Base-by-base conservation (phyloP, 2,113 vertebrate species). In the Lophura nycthemera region DNA sequence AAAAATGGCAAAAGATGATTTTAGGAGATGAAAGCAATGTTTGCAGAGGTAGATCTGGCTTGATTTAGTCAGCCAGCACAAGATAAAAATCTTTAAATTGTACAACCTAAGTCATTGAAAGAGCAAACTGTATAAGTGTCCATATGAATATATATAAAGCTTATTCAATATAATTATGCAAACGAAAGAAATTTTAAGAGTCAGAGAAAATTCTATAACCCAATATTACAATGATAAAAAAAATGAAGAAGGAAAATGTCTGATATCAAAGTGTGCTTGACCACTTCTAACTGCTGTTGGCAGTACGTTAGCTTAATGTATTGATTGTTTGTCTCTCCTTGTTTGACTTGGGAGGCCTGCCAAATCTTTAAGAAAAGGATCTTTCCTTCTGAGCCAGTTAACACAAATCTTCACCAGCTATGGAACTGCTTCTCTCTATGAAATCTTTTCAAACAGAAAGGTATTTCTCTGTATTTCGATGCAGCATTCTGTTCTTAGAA, bases 401-500 rank as follows among this genome's bases (percentile, higher is more conserved):
- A 89, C 43, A 76, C 81, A 94, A 90, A 89, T 63, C 91, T 96
- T 65, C 74, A 91, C 42, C 54, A 69, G 24, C 80, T 83, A 69
- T 30, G 34, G 42, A 91, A 89, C 85, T 7, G 3, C 50, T 14
- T 40, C n/a, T 93, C 83, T 63, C 66, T 45, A 43, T 57, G 71
- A 72, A 88, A 87, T 59, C 91, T 79, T 74, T 89, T 67, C 52
- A 82, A 85, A 63, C 36, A 70, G 77, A 73, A 36, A 1, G 47
- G 9, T 34, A 54, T 50, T 50, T 19, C 79, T 66, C 57, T 59
- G 45, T 67, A 60, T 72, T 87, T 91, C 47, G 50, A 89, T 79
- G 87, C 57, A 96, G 67, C 48, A 96, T 89, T 94, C 95, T 96
- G 83, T 88, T 73, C 76, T 91, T 96, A 89, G 78, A 96, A 96